Base-by-base conservation (phyloP, 64 coral and sea anemone genomes). In the Exaiptasia diaphana region DNA sequence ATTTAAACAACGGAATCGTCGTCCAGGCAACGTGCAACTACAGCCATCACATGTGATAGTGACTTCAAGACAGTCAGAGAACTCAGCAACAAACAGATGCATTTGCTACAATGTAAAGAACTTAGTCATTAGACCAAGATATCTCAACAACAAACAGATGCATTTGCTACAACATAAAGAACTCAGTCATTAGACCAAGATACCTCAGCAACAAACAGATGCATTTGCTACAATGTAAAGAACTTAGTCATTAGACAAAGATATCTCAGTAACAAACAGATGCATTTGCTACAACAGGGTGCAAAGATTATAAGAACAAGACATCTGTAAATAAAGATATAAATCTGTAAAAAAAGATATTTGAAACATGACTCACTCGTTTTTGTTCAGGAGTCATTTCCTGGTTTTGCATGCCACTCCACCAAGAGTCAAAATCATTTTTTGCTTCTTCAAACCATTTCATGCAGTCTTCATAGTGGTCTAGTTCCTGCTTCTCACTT, bases 31-130 rank as follows among this genome's bases (percentile, higher is more conserved):
- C 14, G 46, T 79, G 32, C 80, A 58, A 26, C 91, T 83, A 85
- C 95, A 99, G 1, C 95, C 95, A 62, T 99, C 89, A 76, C 95
- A 99, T 41, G 90, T 93, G 80, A 99, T 92, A 18, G 81, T 71
- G 34, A 99, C 95, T 36, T 99, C 89, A 54, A 99, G 81, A 32
- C 41, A 76, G 46, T 93, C 90, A 3, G 95, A 92, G 42, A 93
- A 99, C 18, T 83, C 83, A 33, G 90, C 90, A 0, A 99, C 83
- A 80, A 99, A 99, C 35, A 99, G 64, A 44, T 99, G 95, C 85
- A 99, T 88, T 73, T 79, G 82, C 95, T 99, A 53, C 0, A 89
- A 2, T 15, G 72, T n/a, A n/a, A n/a, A n/a, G n/a, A n/a, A n/a
- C n/a, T n/a, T n/a, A n/a, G 35, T 96, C 87, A 40, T 90, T 67